Percentiles rank a stretch among this genome's conserved stretches.
phyloP scores from a whole-genome alignment of 2,113 vertebrate species.

The Myotis davidii region DNA sequence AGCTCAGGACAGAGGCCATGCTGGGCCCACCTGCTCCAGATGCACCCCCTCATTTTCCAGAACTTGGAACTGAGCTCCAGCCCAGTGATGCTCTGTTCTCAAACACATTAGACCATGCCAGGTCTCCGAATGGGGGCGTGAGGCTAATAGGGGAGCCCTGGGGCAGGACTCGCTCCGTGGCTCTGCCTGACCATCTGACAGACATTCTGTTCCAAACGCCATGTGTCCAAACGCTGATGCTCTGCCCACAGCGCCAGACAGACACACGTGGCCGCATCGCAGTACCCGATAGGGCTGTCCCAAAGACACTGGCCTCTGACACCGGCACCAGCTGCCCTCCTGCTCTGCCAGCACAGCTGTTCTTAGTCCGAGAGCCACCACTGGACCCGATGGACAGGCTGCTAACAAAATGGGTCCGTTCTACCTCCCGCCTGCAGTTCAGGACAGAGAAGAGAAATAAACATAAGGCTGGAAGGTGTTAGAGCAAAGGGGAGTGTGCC shows the following conservation, averaged over 20 bases:
- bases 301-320: background rate
- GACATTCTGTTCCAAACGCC: background rate
- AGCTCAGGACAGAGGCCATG: background rate
- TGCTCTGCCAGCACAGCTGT: background rate
- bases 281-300: background rate
- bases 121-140: background rate
- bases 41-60: background rate
- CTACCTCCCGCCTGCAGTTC: background rate
- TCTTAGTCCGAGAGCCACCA: accelerated
- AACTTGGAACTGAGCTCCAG: background rate
- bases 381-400: background rate
- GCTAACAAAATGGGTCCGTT: too few species aligned
- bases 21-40: background rate
- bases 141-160: background rate
- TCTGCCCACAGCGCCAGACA: background rate
- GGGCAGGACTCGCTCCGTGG: accelerated
- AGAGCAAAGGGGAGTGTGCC: background rate
- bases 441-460: background rate
- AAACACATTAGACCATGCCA: background rate
- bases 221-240: background rate
- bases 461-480: too few species aligned
- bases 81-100: background rate
- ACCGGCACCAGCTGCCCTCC: background rate
- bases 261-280: background rate
- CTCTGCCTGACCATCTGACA: background rate